A percentile compares a stretch with the other conserved stretches of the same genome.
These are phyloP conservation scores for Cetonia aurata DNA, from an alignment of 2,888 invertebrate species.

Conservation along the genomic window DNA sequence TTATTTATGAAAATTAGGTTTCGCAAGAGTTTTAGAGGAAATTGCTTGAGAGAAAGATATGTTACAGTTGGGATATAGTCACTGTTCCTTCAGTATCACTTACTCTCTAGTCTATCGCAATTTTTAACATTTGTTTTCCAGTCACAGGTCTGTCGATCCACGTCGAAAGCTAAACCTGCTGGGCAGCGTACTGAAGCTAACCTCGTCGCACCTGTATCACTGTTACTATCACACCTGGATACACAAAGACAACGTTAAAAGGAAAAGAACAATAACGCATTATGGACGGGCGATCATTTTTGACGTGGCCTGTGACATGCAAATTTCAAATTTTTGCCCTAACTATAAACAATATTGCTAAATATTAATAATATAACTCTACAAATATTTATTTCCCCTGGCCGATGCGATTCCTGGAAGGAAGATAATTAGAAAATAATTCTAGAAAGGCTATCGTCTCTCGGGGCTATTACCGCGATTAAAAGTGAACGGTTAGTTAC, in stretches of 20 bases:
- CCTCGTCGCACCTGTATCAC: constrained; percentile 87
- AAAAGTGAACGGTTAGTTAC: background rate
- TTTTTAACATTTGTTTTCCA: constrained; percentile 97
- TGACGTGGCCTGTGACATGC: constrained; percentile 26
- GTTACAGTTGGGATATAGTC: constrained; percentile 44
- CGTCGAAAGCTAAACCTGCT: constrained; percentile 92
- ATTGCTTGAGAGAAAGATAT: background rate
- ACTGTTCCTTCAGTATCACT: constrained; percentile 68
- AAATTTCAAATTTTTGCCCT: constrained; percentile 3
- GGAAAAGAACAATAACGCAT: constrained; percentile 56
- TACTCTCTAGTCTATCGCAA: constrained; percentile 94
- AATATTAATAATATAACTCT: background rate
- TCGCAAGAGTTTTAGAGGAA: no score
- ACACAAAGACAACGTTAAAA: constrained; percentile 38
- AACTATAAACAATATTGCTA: background rate
- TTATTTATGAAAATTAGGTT: no score
- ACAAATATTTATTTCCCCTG: background rate
- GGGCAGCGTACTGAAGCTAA: constrained; percentile 92
- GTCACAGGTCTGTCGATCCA: constrained; percentile 94
- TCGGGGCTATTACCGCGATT: background rate
- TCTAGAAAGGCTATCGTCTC: constrained; percentile 14
- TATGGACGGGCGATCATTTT: background rate
- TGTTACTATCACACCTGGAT: constrained; percentile 90
- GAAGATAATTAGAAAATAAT: constrained; percentile 29
- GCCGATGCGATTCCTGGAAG: constrained; percentile 24